Evolutionary conservation across 2,113 vertebrate genomes (phyloP).

Genomic region (Cryptomyrus ogoouensis): DNA sequence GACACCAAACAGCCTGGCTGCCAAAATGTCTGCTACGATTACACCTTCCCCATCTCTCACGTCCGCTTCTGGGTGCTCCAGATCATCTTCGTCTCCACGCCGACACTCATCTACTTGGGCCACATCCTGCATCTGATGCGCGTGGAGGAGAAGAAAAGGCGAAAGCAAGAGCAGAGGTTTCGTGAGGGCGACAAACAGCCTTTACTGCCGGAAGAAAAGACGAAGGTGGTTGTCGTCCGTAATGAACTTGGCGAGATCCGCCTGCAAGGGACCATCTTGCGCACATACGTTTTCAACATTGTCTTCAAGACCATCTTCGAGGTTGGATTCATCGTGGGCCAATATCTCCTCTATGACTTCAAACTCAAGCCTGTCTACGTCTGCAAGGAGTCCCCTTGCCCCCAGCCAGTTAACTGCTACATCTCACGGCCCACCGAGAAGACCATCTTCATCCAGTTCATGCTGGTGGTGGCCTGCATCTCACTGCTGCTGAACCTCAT

Average conservation of each 20-base stretch:
- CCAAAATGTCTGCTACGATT: conserved; percentile 77
- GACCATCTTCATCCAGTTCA: conserved; percentile 80
- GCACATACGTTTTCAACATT: conserved; percentile 72
- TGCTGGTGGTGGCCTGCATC: conserved; percentile 70
- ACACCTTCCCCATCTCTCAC: conserved; percentile 82
- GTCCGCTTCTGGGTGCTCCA: conserved; percentile 83
- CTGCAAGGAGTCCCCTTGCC: conserved; percentile 69
- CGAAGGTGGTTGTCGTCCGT: conserved; percentile 37
- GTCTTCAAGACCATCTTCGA: conserved; percentile 77
- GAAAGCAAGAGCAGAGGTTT: conserved; percentile 33
- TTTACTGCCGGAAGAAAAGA: conserved; percentile 37
- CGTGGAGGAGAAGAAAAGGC: conserved; percentile 66
- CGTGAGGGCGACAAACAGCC: conserved; percentile 32
- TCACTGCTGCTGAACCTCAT: conserved; percentile 75
- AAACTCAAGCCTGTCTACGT: conserved; percentile 75
- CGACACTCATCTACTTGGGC: conserved; percentile 74
- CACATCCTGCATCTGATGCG: conserved; percentile 76
- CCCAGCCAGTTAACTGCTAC: conserved; percentile 76
- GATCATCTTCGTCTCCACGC: conserved; percentile 83
- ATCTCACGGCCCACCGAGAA: conserved; percentile 80
- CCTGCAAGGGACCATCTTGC: conserved; percentile 65
- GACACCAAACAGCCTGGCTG: conserved; percentile 80
- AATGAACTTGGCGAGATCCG: conserved; percentile 55
- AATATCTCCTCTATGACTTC: conserved; percentile 73
- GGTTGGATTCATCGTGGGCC: conserved; percentile 73